Base-by-base conservation (phyloP, 2,888 invertebrate genomes). In the Oegoconia quadripuncta region DNA sequence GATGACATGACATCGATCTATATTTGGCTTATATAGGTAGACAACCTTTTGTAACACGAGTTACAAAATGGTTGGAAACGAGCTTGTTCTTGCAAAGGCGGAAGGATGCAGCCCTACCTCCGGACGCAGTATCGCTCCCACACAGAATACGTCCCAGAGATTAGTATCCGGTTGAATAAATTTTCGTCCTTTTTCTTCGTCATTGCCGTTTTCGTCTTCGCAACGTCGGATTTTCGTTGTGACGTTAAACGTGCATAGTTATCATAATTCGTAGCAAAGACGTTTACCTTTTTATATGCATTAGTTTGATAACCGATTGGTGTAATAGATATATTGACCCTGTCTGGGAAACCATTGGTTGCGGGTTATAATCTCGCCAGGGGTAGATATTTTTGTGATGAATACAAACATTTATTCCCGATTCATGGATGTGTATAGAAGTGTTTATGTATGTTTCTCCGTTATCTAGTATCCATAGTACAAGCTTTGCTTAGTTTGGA, bases 101-200 rank as follows among this genome's bases (percentile, higher is more conserved):
- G 27, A 27, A 3, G 12, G 17, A 17, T 4, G 1, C 30, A 30
- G 6, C 30, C 30, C 17, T 30, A 30, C 17, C 17, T 12, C 30
- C 16, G n/a, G 18, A 15, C 11, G 30, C 30, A n/a, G 30, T 11
- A n/a, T 12, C 27, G 16, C 13, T 14, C 26, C 23, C 15, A 35
- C 25, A 27, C 27, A 27, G 39, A 41, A 39, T 39, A 39, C 44
- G 41, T 44, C 48, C 40, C 49, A 51, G 46, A 51, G 51, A 58
- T 61, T 59, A 59, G 52, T 48, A 46, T 49, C 50, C 50, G 48
- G 52, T 49, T 52, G 47, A 56, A 62, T 61, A 59, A 60, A 59
- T 60, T 16, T 52, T 37, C 34, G 46, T 50, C 50, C 55, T 14
- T 52, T 51, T 53, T 53, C 49, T 42, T 41, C 47, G 38, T 57